Base-by-base conservation (phyloP, 2,888 invertebrate species). In the Sthenelais limicola region DNA sequence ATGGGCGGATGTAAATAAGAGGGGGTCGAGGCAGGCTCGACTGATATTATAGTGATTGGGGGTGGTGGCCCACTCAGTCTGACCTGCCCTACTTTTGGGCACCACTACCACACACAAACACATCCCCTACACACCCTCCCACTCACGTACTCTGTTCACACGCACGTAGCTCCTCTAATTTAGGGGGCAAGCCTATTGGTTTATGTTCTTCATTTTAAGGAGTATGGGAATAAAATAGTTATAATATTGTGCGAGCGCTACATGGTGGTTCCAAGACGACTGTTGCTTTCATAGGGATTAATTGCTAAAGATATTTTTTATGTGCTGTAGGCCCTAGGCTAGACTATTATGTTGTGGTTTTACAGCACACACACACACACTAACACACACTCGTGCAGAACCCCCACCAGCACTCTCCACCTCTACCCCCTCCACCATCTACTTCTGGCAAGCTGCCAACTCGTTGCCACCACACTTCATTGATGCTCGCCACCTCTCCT, bases 391-490 rank as follows among this genome's bases (percentile, higher is more conserved):
- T 12, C 43, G 9, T 43, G 9, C 43, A 18, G 43, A 43, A 18
- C 12, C 18, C 43, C 43, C 43, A 9, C 9, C 9, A 18, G 43
- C 49, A n/a, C 7, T n/a, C 49, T 26, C 9, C 49, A n/a, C 26
- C 26, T 3, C 52, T 24, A 15, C 52, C 5, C 3, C n/a, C n/a
- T 12, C 15, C 62, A 35, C 62, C 35, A n/a, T 24, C 24, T 35
- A 5, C 62, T 35, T 7, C 26, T 62, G 62, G 62, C 62, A 24
- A 7, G 21, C 21, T 35, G 62, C 62, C 62, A 62, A 24, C 35
- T 62, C 38, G 38, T 43, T 58, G 58, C 58, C 58, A 62, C 35
- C 62, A 62, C 62, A 62, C 62, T 62, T 62, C 62, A 62, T 62
- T 62, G 62, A 62, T 62, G 62, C 62, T 58, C 58, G 35, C 38